Evolutionary conservation across 35 echinoderm and acorn worm species (phyloP).

Genomic region (Patiria miniata): DNA sequence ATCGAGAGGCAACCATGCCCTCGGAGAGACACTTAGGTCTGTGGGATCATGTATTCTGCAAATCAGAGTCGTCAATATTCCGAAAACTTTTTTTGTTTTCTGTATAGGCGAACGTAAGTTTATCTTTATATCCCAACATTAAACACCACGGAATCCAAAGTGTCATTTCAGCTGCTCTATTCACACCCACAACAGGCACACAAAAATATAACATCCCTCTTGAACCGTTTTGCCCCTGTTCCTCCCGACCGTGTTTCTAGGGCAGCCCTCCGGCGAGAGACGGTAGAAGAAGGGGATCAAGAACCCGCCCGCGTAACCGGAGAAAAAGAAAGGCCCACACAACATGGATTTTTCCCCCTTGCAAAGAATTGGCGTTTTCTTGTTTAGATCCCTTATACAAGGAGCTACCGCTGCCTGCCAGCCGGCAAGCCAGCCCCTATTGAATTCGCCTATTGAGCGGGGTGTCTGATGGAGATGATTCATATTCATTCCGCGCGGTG

Average conservation of each 20-base stretch:
- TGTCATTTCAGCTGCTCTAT: conserved; percentile 17
- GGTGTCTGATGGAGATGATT: conserved; percentile 19
- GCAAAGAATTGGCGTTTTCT: not conserved
- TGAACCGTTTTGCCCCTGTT: not conserved
- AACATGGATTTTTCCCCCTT: not conserved
- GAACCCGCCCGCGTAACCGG: conserved; percentile 11
- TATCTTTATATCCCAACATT: too few species aligned
- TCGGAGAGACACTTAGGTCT: too few species aligned
- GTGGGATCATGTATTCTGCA: too few species aligned
- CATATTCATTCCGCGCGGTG: not conserved
- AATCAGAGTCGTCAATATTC: too few species aligned
- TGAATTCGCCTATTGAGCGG: conserved; percentile 13
- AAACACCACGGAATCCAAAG: too few species aligned
- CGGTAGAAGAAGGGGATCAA: not conserved
- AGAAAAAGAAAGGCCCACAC: not conserved
- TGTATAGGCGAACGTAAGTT: too few species aligned
- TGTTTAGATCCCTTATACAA: not conserved
- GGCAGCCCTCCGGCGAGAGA: conserved; percentile 14
- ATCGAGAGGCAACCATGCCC: too few species aligned
- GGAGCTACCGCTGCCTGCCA: not conserved
- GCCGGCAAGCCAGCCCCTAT: conserved; percentile 4
- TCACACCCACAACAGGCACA: not conserved
- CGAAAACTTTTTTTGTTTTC: too few species aligned
- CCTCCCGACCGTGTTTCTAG: not conserved
- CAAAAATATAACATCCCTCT: not conserved